Base-by-base conservation (phyloP, 1,140 invertebrate genomes). In the Caenorhabditis brenneri region DNA sequence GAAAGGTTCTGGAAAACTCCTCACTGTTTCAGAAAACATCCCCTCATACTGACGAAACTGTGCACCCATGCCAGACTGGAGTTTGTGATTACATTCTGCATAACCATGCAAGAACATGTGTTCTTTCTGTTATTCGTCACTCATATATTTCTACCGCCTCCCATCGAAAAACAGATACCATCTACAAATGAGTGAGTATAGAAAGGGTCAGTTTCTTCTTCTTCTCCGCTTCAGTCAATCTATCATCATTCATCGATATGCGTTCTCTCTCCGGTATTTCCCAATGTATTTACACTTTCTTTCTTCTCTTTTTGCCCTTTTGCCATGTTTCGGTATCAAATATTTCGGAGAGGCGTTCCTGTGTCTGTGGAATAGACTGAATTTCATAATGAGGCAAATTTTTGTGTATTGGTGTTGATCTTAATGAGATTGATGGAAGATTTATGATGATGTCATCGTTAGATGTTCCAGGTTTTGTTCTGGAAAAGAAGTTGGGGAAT, bases 221-320 rank as follows among this genome's bases (percentile, higher is more conserved):
- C n/a, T n/a, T n/a, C n/a, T n/a, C n/a, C 65, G 65, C 65, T 74
- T 74, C 65, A 74, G 65, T 74, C 65, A 74, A 74, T 74, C 65
- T 74, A 74, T 74, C 65, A 22, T 74, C 65, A 74, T 74, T 65
- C 65, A 74, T 74, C 65, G 65, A 74, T 29, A 74, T 74, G 65
- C 65, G 46, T 74, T 74, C 65, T 42, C n/a, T 74, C 65, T 74
- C 36, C 65, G 36, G 36, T 65, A 74, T 74, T 74, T 42, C 31
- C 42, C 42, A 46, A 16, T 33, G 46, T 74, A 74, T 74, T 74
- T 39, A 74, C 65, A 74, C 65, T 74, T 74, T 42, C n/a, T n/a
- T n/a, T n/a, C n/a, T n/a, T n/a, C n/a, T n/a, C n/a, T n/a, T 74
- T n/a, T 42, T 42, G 36, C 10, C 36, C 36, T 46, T 46, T 46